Conservation (phyloP, 2,888 invertebrate genomes). For the Thysanoteuthis rhombus region DNA sequence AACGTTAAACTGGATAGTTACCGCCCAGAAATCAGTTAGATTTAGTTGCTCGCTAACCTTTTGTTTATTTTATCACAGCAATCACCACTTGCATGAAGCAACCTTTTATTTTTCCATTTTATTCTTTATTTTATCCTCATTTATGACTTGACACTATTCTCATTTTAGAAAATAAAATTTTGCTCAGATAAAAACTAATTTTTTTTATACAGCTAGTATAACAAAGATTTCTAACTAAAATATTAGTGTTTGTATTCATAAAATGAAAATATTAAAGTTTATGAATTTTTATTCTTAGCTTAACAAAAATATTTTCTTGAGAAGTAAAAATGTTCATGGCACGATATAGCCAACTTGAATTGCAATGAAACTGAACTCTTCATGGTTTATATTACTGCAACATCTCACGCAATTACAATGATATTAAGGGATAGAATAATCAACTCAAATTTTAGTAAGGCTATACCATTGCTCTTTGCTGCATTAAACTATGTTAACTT, state of each 20-base stretch:
- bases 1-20: neutral
- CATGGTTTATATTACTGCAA: neutral
- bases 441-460: neutral
- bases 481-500: neutral
- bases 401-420: neutral
- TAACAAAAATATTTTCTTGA: neutral
- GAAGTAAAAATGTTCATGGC: neutral
- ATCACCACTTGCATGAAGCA: neutral
- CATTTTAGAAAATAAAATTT: neutral
- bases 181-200: neutral
- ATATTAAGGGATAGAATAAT: neutral
- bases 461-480: neutral
- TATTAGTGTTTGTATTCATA: neutral
- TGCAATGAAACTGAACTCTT: neutral
- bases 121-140: neutral
- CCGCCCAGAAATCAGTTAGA: neutral
- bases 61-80: neutral
- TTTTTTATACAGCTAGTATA: neutral
- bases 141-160: neutral
- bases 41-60: neutral
- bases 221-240: neutral
- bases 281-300: neutral
- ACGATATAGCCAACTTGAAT: neutral
- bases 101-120: neutral
- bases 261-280: neutral